phyloP scores from a whole-genome alignment of 2,888 invertebrate genomes.

The Sabatieria punctata region DNA sequence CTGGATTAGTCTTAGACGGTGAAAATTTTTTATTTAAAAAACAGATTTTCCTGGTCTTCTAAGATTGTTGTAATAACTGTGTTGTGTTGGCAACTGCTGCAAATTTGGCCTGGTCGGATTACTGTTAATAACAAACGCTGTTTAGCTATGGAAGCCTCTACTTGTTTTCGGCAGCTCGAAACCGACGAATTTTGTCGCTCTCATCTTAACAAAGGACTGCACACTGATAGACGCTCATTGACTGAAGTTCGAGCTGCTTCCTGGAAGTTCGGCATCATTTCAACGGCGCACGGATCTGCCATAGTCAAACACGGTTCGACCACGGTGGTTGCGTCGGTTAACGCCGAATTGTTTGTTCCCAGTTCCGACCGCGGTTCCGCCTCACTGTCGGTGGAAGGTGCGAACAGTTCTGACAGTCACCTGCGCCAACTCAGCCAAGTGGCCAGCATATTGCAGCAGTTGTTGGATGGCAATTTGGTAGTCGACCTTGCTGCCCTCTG shows the following conservation, averaged over 20 bases:
- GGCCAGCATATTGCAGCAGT: neutral
- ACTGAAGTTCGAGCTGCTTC: conserved; percentile 3
- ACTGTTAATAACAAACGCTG: too few species aligned
- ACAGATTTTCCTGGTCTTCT: too few species aligned
- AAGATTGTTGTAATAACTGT: too few species aligned
- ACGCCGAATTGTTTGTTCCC: conserved; percentile 5
- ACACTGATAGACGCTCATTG: too few species aligned
- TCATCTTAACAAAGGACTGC: too few species aligned
- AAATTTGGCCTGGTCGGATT: too few species aligned
- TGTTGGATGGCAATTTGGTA: neutral
- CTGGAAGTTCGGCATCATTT: conserved; percentile 3
- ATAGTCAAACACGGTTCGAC: conserved; percentile 2
- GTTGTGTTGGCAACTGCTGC: too few species aligned
- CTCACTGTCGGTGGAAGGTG: neutral
- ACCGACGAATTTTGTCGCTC: too few species aligned
- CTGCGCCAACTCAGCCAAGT: neutral
- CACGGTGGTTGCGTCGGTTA: neutral
- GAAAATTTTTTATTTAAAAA: too few species aligned
- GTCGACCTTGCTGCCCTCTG: neutral
- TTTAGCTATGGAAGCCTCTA: too few species aligned
- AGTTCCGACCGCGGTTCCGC: neutral
- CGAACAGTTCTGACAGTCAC: neutral
- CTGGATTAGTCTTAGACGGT: too few species aligned
- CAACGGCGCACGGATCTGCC: conserved; percentile 6
- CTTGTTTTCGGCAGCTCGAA: too few species aligned